Percentiles rank a stretch among this genome's conserved stretches.
Conservation (phyloP, 2,888 invertebrate species). For the Hirtodrosophila trivittata region DNA sequence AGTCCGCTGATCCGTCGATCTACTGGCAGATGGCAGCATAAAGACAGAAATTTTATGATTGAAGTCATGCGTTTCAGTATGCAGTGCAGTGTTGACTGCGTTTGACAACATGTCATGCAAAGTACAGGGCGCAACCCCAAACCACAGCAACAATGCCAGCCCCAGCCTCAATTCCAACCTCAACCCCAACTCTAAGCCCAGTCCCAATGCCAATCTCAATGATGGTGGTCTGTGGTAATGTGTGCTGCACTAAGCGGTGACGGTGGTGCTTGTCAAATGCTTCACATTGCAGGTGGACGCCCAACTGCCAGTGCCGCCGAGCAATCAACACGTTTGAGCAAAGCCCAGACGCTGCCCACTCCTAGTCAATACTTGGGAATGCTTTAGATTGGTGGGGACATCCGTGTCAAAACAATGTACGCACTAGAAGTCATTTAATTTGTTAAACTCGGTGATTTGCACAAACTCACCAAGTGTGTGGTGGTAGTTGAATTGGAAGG, state of each 20-base stretch:
- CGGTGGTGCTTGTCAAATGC: constrained; percentile 52
- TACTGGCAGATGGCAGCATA: constrained; percentile 31
- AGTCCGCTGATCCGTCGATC: not conserved
- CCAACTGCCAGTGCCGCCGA: constrained; percentile 23
- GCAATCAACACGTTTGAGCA: constrained; percentile 76
- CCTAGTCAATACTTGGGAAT: constrained; percentile 14
- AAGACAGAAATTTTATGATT: constrained; percentile 23
- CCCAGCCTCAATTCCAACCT: not conserved
- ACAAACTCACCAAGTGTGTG: constrained; percentile 48
- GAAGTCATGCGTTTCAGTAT: constrained; percentile 26
- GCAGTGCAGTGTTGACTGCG: constrained; percentile 54
- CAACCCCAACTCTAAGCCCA: not conserved
- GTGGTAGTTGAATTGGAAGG: too few species aligned
- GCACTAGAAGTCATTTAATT: constrained; percentile 84
- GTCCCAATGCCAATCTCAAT: constrained; percentile 36
- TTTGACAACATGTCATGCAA: constrained; percentile 71
- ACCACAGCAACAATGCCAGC: constrained; percentile 28
- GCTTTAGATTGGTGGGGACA: constrained; percentile 47
- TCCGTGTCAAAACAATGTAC: constrained; percentile 80
- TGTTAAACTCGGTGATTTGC: constrained; percentile 83
- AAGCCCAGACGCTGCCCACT: constrained; percentile 55
- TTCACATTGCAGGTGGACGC: constrained; percentile 54
- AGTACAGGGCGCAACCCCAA: constrained; percentile 30
- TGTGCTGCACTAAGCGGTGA: constrained; percentile 18
- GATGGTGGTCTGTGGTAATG: constrained; percentile 37